Base-by-base conservation (phyloP, 2,888 invertebrate species). In the Amiota communis region DNA sequence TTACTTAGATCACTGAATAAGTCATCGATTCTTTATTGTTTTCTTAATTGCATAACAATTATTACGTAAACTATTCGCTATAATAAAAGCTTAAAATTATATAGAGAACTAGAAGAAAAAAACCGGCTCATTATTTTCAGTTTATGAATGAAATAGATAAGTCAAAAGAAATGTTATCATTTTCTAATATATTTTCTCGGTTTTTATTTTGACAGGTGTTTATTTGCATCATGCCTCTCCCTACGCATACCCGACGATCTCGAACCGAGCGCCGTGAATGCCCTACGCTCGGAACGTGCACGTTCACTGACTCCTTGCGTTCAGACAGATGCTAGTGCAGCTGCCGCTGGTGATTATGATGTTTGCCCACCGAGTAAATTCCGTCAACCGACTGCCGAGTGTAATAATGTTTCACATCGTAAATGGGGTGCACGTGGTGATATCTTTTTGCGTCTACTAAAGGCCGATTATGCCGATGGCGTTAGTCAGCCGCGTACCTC, bases 321-420 rank as follows among this genome's bases (percentile, higher is more conserved):
- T 10, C 76, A 74, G 56, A 72, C 75, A n/a, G 74, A 75, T 67
- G 71, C 65, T n/a, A 48, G 81, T 9, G 64, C 73, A 17, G 74
- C 73, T 15, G 80, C 74, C 20, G 80, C 80, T 59, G 76, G 80
- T 6, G 82, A 81, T 36, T 87, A 82, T 51, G 86, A 89, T 73
- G 84, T 87, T 56, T 96, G 96, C 85, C 95, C 95, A 11, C 95
- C 95, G 1, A 95, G 94, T 90, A 96, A 95, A 89, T 97, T 94
- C 90, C 92, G 97, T 71, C 93, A 94, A 74, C 92, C 94, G 0
- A 94, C 94, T 64, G 97, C 96, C 0, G 94, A 94, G 84, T 97
- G 97, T 90, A 97, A 97, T 90, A 97, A 97, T 87, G 94, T 97
- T 1, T 91, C 95, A 57, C 95, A 96, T 88, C 92, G 96, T 1